These are phyloP conservation scores for Microcebus lehilahytsara DNA, from an alignment of 2,113 vertebrate genomes.

Conservation along the genomic window DNA sequence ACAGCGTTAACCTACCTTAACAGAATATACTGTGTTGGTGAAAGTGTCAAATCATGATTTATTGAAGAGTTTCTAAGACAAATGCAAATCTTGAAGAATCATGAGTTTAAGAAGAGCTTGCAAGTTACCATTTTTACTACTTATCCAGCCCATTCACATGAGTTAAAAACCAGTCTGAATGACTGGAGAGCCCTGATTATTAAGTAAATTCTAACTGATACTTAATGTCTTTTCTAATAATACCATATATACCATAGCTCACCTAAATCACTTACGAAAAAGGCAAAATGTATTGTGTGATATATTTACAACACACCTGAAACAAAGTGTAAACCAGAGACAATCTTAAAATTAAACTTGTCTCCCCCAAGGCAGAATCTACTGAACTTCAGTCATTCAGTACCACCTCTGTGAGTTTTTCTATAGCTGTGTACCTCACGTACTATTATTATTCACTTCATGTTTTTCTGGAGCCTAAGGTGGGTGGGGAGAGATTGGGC, in stretches of 20 bases:
- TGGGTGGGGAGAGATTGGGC: not conserved
- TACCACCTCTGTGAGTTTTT: not conserved
- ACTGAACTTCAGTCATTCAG: not conserved
- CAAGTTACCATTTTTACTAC: not conserved
- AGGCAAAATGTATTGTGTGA: not conserved
- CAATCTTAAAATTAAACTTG: conserved; percentile 7
- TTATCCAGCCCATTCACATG: not conserved
- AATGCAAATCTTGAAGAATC: conserved; percentile 14
- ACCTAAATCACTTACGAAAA: not conserved
- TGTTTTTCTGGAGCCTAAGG: not conserved
- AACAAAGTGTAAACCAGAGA: conserved; percentile 6
- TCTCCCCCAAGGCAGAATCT: not conserved
- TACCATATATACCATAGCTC: not conserved
- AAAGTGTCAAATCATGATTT: conserved; percentile 3
- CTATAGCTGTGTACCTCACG: not conserved
- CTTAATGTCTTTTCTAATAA: conserved; percentile 11
- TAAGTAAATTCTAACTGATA: conserved; percentile 33
- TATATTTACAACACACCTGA: not conserved
- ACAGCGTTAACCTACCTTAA: not conserved
- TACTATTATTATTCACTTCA: not conserved
- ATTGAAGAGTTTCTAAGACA: conserved; percentile 18
- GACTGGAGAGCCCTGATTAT: not conserved
- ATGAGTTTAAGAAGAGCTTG: not conserved
- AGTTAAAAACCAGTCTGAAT: not conserved
- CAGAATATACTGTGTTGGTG: not conserved